Evolutionary conservation across 2,113 vertebrate species (phyloP).

Genomic region (Chitala chitala): DNA sequence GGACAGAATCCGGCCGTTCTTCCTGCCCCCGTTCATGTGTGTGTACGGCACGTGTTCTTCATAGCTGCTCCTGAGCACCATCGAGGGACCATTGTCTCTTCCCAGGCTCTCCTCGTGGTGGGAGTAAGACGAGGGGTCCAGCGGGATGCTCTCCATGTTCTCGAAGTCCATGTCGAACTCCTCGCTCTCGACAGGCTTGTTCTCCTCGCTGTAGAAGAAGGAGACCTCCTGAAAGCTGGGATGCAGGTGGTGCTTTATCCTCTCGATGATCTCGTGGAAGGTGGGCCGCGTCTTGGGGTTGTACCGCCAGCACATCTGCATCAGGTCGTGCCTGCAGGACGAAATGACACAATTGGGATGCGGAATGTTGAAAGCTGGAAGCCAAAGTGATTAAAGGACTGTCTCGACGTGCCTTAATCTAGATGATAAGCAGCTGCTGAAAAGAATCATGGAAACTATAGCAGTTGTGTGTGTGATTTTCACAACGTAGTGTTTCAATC

Average conservation of each 20-base stretch:
- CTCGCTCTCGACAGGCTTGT: slow-evolving; percentile 86
- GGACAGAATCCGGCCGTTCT: slow-evolving; percentile 85
- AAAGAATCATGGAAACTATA: too few species aligned
- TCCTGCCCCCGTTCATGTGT: slow-evolving; percentile 97
- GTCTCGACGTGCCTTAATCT: too few species aligned
- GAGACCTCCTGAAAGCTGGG: slow-evolving; percentile 85
- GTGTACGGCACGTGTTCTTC: slow-evolving; percentile 91
- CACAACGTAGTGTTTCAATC: too few species aligned
- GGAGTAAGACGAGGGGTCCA: slow-evolving; percentile 83
- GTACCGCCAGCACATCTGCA: slow-evolving; percentile 98
- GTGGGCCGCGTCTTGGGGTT: slow-evolving; percentile 93
- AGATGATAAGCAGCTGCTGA: too few species aligned
- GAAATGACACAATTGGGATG: neutral
- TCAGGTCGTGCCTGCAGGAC: slow-evolving; percentile 74
- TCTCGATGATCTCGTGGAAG: slow-evolving; percentile 90
- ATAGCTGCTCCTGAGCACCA: slow-evolving; percentile 80
- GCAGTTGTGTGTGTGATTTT: neutral
- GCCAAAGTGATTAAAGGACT: too few species aligned
- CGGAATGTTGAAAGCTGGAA: too few species aligned
- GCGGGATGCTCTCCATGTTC: slow-evolving; percentile 96
- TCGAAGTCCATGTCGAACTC: slow-evolving; percentile 94
- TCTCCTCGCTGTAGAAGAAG: slow-evolving; percentile 97
- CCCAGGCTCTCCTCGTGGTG: slow-evolving; percentile 75
- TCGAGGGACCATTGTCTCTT: slow-evolving; percentile 72
- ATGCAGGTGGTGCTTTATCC: slow-evolving; percentile 89